phyloP scores from a whole-genome alignment of 2,113 vertebrate genomes.

The Dissostichus mawsoni region DNA sequence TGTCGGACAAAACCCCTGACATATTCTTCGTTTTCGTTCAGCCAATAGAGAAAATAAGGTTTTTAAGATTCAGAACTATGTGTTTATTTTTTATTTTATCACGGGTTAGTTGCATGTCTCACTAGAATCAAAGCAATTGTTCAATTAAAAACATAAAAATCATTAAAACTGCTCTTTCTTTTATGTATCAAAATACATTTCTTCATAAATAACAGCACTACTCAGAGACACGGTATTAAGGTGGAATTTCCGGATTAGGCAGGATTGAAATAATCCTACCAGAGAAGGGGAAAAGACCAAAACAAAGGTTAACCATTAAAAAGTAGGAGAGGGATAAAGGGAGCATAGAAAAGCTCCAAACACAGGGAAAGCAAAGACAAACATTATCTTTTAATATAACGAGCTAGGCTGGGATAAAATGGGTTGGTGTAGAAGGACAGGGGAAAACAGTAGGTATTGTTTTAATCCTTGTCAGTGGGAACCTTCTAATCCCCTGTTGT shows the following conservation, averaged over 20 bases:
- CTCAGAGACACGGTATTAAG: conserved; percentile 42
- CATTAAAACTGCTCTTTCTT: conserved; percentile 6
- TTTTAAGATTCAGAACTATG: neutral
- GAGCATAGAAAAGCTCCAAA: conserved; percentile 44
- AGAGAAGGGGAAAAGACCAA: conserved; percentile 44
- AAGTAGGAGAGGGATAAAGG: conserved; percentile 58
- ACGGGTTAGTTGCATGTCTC: neutral
- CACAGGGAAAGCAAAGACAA: conserved; percentile 44
- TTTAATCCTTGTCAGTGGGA: conserved; percentile 80
- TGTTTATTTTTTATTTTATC: conserved; percentile 38
- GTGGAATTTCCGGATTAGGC: conserved; percentile 68
- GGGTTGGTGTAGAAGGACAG: conserved; percentile 54
- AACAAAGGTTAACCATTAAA: conserved; percentile 66
- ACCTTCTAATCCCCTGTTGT: conserved; percentile 78
- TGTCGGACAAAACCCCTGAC: conserved; percentile 36
- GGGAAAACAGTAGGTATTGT: conserved; percentile 71
- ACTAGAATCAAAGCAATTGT: neutral
- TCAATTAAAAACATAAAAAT: conserved; percentile 35
- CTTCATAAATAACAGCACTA: conserved; percentile 40
- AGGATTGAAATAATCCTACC: conserved; percentile 68
- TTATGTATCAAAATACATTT: conserved; percentile 34
- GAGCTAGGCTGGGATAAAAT: conserved; percentile 53
- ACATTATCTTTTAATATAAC: conserved; percentile 65
- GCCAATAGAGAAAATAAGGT: conserved; percentile 1
- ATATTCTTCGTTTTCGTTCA: conserved; percentile 23